A percentile compares a stretch with the other conserved stretches of the same genome.
Conservation (phyloP, 2,797 vertebrate species). For the Enteromius mattozi region DNA sequence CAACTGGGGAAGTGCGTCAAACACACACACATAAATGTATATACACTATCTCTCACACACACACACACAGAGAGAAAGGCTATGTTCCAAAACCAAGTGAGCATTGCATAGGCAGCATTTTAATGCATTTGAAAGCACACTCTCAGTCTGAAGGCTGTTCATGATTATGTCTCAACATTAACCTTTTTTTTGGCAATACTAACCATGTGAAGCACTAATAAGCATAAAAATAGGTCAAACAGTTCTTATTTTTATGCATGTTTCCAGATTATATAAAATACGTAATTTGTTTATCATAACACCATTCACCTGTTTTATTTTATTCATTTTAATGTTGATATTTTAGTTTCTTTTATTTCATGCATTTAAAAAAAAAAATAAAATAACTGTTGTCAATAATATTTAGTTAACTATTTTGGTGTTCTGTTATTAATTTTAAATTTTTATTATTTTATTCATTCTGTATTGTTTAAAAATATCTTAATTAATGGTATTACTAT, state of each 20-base stretch:
- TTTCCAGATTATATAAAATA: neutral
- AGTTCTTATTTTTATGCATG: neutral
- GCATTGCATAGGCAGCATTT: neutral
- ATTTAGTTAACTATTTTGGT: neutral
- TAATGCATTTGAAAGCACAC: neutral
- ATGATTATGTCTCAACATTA: neutral
- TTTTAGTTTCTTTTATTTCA: neutral
- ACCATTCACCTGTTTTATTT: neutral
- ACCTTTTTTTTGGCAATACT: neutral
- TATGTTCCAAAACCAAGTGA: conserved; percentile 1
- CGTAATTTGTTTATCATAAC: neutral
- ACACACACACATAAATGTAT: neutral
- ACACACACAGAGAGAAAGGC: neutral
- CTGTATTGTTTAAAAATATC: neutral
- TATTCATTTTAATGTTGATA: neutral
- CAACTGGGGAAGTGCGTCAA: conserved; percentile 90
- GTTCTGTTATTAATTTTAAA: neutral
- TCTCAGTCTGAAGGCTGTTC: neutral
- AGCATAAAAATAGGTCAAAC: neutral
- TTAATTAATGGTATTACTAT: neutral
- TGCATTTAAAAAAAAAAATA: neutral
- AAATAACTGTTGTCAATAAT: neutral
- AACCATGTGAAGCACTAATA: neutral
- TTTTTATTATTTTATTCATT: neutral
- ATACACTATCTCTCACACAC: neutral